Conservation (phyloP, 2,797 vertebrate genomes). For the Pristis pectinata region DNA sequence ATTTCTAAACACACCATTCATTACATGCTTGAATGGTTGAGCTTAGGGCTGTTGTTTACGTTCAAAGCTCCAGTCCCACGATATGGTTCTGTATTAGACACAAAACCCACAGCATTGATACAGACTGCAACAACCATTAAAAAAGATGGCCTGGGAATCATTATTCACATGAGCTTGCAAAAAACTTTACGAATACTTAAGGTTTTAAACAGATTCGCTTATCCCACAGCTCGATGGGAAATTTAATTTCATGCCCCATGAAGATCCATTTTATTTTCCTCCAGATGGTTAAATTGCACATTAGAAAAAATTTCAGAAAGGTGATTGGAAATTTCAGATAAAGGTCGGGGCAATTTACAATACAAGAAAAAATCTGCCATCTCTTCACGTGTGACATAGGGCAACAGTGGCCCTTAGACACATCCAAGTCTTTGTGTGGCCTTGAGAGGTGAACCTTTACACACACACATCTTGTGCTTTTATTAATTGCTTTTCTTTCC, state of each 20-base stretch:
- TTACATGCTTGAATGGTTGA: not conserved
- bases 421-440: slow-evolving; percentile 40
- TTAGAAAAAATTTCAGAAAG: slow-evolving; percentile 40
- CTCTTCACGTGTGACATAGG: slow-evolving; percentile 33
- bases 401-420: not conserved
- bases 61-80: not conserved
- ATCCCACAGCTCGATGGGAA: not conserved
- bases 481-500: slow-evolving; percentile 40
- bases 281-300: not conserved
- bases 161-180: not conserved
- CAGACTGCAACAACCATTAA: not conserved
- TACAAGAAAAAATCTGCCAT: slow-evolving; percentile 39
- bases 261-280: slow-evolving; percentile 33
- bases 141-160: not conserved
- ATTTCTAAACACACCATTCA: not conserved
- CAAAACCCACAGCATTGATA: not conserved
- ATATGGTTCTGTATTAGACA: not conserved
- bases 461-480: slow-evolving; percentile 39
- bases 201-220: not conserved
- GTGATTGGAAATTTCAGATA: slow-evolving; percentile 39
- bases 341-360: slow-evolving; percentile 25
- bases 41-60: not conserved
- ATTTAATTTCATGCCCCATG: slow-evolving; percentile 15
- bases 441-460: slow-evolving; percentile 39
- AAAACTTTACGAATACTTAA: not conserved